Percentiles rank a stretch among this genome's conserved stretches.
Conservation (phyloP, 2,113 vertebrate genomes). For the Rutilus rutilus region DNA sequence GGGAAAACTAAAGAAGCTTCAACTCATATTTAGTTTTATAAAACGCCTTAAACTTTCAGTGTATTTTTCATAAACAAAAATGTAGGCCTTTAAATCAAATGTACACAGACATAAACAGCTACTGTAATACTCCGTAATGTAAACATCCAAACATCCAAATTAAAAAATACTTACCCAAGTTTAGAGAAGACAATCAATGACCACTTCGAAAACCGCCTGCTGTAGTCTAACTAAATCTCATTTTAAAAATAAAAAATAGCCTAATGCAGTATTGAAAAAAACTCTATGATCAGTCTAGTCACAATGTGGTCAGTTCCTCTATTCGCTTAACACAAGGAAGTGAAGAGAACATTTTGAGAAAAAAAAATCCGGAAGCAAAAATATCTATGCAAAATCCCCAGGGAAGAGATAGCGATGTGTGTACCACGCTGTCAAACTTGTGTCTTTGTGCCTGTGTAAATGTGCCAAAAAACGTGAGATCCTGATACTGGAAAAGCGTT, state of each 20-base stretch:
- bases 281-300: constrained; percentile 15
- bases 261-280: background rate
- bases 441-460: background rate
- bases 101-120: background rate
- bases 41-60: background rate
- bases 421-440: background rate
- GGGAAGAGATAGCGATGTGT: constrained; percentile 14
- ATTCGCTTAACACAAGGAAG: constrained; percentile 78
- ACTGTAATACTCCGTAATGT: background rate
- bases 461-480: background rate
- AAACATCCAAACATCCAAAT: background rate
- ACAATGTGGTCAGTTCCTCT: constrained; percentile 77
- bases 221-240: constrained; percentile 26
- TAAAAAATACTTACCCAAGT: constrained; percentile 35
- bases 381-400: constrained; percentile 76
- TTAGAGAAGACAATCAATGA: background rate
- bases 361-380: constrained; percentile 72
- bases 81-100: background rate
- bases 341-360: constrained; percentile 73
- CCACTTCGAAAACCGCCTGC: background rate
- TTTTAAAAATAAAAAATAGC: constrained; percentile 27
- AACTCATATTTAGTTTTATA: background rate
- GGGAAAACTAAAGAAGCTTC: background rate
- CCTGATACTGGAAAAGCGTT: background rate
- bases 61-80: background rate